Conservation (phyloP, 2,797 vertebrate genomes). For the Pseudomugil gertrudae region DNA sequence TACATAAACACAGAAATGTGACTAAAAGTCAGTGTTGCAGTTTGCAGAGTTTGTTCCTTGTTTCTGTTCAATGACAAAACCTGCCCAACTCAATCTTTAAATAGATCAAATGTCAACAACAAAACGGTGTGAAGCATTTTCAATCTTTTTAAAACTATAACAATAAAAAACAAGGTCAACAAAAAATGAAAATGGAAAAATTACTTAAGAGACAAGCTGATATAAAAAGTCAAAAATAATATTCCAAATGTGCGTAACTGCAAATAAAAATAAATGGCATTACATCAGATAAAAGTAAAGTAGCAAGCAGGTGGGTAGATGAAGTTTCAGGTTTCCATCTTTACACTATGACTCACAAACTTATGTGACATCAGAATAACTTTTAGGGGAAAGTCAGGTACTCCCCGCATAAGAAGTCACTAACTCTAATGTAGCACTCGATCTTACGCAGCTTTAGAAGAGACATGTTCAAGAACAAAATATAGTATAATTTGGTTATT, state of each 20-base stretch:
- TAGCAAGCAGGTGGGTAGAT: background rate
- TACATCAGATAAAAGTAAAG: background rate
- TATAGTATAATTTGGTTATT: constrained; percentile 2
- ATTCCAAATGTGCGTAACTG: background rate
- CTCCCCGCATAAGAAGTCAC: background rate
- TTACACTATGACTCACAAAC: constrained; percentile 11
- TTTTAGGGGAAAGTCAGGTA: constrained; percentile 3
- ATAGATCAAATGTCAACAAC: background rate
- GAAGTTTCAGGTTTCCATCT: constrained; percentile 8
- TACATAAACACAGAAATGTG: background rate
- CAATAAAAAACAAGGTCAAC: background rate
- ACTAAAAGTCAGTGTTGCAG: background rate
- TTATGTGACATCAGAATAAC: constrained; percentile 31
- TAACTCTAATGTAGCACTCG: background rate
- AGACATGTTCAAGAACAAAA: background rate
- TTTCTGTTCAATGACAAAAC: background rate
- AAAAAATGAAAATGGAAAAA: background rate
- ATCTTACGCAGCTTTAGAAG: background rate
- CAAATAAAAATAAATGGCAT: background rate
- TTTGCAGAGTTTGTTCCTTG: background rate
- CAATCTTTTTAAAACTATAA: background rate
- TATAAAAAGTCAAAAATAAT: background rate
- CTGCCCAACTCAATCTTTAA: background rate
- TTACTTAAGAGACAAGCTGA: background rate
- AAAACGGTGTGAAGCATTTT: background rate